Evolutionary conservation across 64 coral and sea anemone genomes (phyloP), one percentile per base, ranked within the genome.

Genomic region (Platygyra sinensis): DNA sequence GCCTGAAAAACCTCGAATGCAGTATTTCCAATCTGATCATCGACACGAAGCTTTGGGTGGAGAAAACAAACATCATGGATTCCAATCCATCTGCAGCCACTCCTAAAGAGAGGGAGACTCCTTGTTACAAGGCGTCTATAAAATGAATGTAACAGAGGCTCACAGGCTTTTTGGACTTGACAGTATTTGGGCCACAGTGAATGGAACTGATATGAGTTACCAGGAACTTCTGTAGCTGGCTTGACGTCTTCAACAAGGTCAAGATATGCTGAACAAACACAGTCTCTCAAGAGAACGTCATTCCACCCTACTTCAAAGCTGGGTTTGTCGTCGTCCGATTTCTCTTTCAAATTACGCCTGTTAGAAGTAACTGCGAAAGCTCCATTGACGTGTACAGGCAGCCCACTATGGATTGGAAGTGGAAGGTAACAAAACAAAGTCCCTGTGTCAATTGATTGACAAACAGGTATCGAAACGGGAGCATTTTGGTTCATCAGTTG

Each of bases 221-320:
- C 42, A 46, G 42, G 42, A 46, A 8, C 42, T 46, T 46, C 42
- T 46, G 42, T 46, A 6, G 42, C 24, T 80, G 78, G 54, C 71
- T 59, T 84, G 10, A 89, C 63, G 19, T 92, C 73, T 80, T 86
- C 54, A 28, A 98, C 32, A 30, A 98, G 86, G 4, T 60, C 57
- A 25, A 98, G 54, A 67, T 94, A 94, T 7, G 92, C 89, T 49
- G 88, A 74, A 33, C 89, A 91, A 54, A 92, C 67, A 2, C 72
- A 74, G 60, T 98, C 89, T 85, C 78, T 75, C 73, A 98, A 79
- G 10, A 98, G 75, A 15, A 73, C 79, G 32, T 98, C 72, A 67
- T 98, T 98, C 96, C 96, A 98, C 11, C 80, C 72, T 62, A 86
- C 89, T 74, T 80, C 96, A 78, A 76, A 25, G 49, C 87, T 39